Conservation (phyloP, 2,113 vertebrate genomes). For the Anarhynchus alexandrinus region DNA sequence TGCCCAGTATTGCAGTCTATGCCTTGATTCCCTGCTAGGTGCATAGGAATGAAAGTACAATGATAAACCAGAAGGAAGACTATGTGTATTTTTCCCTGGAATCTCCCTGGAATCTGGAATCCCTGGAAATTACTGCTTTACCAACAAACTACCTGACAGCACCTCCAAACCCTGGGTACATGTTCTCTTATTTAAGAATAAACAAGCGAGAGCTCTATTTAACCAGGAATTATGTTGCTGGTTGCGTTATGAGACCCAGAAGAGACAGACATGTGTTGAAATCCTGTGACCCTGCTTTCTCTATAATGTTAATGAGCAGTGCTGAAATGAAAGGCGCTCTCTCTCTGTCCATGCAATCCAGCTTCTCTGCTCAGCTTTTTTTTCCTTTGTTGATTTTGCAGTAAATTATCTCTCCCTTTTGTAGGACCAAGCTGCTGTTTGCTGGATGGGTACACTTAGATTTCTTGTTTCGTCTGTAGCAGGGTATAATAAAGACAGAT, state of each 20-base stretch:
- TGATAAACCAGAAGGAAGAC: not conserved
- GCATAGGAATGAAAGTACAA: not conserved
- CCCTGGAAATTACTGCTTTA: not conserved
- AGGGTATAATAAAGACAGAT: conserved; percentile 69
- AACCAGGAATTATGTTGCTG: not conserved
- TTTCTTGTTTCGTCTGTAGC: conserved; percentile 59
- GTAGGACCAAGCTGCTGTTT: conserved; percentile 55
- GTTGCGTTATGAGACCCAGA: not conserved
- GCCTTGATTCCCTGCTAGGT: not conserved
- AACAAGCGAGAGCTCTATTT: not conserved
- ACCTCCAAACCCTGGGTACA: not conserved
- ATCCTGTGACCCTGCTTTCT: not conserved
- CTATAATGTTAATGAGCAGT: not conserved
- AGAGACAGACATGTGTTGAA: not conserved
- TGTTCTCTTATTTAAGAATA: not conserved
- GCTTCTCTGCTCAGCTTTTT: conserved; percentile 46
- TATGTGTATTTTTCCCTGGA: not conserved
- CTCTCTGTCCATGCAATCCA: conserved; percentile 28
- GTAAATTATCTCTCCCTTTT: conserved; percentile 65
- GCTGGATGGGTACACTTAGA: conserved; percentile 57
- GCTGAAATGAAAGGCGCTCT: conserved; percentile 31
- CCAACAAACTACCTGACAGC: not conserved
- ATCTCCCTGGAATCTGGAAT: too few species aligned
- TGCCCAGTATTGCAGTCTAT: not conserved
- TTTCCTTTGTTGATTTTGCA: conserved; percentile 55